Base-by-base conservation (phyloP, 1,140 invertebrate species). In the Dinoponera quadriceps region DNA sequence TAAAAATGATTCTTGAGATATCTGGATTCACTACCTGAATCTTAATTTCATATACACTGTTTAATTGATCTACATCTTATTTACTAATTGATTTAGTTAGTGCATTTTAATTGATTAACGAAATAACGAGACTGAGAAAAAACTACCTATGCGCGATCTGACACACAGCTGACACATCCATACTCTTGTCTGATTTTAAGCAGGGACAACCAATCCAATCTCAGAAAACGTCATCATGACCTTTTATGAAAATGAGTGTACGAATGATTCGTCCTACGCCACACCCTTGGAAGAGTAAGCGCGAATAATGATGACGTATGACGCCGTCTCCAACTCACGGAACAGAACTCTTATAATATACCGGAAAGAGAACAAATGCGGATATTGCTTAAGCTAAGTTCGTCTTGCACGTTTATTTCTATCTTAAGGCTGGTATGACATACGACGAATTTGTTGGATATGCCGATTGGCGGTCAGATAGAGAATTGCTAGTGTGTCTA, bases 181-280 rank as follows among this genome's bases (percentile, higher is more conserved):
- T 59, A 71, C 29, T 80, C n/a, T 14, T 33, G 25, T 48, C 51
- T 48, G 75, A 80, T 69, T 57, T 57, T 57, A 69, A 80, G 16
- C 25, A 7, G 29, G 20, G 18, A 57, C 33, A 57, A 25, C 75
- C 75, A 80, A 80, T 80, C 75, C 75, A 51, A 69, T 48, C 13
- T 69, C 51, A 57, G 51, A 33, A 14, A 80, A 57, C 3, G 22
- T 59, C n/a, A 27, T 38, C 33, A 69, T 80, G 51, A 27, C 75
- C 75, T 80, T 80, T 80, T 80, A 80, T 80, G 75, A 80, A 57
- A 80, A 57, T 38, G 75, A 49, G 44, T n/a, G 14, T 63, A 22
- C 48, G 14, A 51, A 29, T 48, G 16, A 29, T 1, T 63, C 14
- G 73, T n/a, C 16, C 60, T 38, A 77, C 48, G 20, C 73, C 73